phyloP scores from a whole-genome alignment of 2,888 invertebrate species.

The Cancer borealis region DNA sequence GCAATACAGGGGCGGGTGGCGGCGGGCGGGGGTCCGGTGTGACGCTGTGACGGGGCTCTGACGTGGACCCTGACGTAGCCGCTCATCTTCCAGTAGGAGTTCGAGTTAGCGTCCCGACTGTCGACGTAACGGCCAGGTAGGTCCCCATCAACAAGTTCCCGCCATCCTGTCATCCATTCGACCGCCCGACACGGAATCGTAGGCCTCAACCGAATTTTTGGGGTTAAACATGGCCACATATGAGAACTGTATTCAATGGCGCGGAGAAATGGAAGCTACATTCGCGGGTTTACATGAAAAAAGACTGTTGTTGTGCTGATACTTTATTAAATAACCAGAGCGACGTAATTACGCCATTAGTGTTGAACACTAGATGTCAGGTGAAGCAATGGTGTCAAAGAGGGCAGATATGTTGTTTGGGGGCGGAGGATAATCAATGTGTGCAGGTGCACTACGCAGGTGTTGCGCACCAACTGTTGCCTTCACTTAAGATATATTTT shows the following conservation, averaged over 20 bases:
- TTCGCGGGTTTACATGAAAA: slow-evolving; percentile 15
- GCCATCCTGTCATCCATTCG: slow-evolving; percentile 59
- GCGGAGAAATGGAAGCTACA: slow-evolving; percentile 25
- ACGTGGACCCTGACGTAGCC: slow-evolving; percentile 77
- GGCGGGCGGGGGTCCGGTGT: slow-evolving; percentile 59
- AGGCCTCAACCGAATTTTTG: slow-evolving; percentile 34
- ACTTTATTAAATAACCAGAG: background rate
- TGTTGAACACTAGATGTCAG: slow-evolving; percentile 16
- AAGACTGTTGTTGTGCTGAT: background rate
- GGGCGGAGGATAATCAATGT: slow-evolving; percentile 49
- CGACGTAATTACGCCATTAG: background rate
- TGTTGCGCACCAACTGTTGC: slow-evolving; percentile 41
- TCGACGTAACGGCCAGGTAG: slow-evolving; percentile 75
- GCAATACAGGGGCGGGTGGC: slow-evolving; percentile 45
- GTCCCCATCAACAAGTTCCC: slow-evolving; percentile 65
- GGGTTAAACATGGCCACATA: slow-evolving; percentile 44
- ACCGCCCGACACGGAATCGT: slow-evolving; percentile 53
- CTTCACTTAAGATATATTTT: background rate
- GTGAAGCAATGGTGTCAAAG: background rate
- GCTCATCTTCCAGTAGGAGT: slow-evolving; percentile 76
- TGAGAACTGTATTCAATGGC: slow-evolving; percentile 45
- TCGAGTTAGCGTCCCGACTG: slow-evolving; percentile 72
- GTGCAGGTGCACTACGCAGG: slow-evolving; percentile 60
- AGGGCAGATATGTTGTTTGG: background rate
- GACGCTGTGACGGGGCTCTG: slow-evolving; percentile 77